Base-by-base conservation (phyloP, 2,888 invertebrate species). In the Meghimatium bilineatum region DNA sequence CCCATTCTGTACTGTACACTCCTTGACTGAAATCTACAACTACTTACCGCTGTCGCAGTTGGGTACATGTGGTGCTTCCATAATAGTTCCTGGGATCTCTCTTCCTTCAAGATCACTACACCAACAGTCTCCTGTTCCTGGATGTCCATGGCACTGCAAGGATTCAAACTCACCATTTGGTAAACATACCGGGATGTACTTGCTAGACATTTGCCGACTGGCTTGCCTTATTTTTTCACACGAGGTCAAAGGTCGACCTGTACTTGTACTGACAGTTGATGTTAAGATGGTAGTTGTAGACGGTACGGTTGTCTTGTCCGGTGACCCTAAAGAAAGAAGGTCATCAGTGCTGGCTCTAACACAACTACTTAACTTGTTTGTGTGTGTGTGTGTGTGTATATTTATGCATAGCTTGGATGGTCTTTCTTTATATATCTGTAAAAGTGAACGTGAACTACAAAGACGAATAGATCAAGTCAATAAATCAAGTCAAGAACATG, bases 11-110 rank as follows among this genome's bases (percentile, higher is more conserved):
- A n/a, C n/a, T n/a, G n/a, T n/a, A n/a, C n/a, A n/a, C n/a, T n/a
- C n/a, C n/a, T n/a, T n/a, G n/a, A n/a, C n/a, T n/a, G n/a, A 67
- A 29, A 8, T 32, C 32, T 12, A 67, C 1, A 32, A 56, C 3
- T 52, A 82, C 87, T 72, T 84, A 91, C 91, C 91, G 63, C 82
- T 83, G 56, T 87, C 86, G 87, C 91, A 91, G 66, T 90, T 89
- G 14, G 91, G 91, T 26, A 66, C 52, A 8, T 78, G 72, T 8
- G 88, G 88, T 17, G 82, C 29, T 23, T 77, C 84, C 85, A 87
- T 86, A 20, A 75, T 85, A 0, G 91, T 89, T 26, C 91, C 91
- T 0, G 86, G 82, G 36, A 91, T 90, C 34, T 89, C 88, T 29
- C 74, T 80, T 1, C 91, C 90, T 17, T 86, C 79, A 3, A 85